phyloP scores from a whole-genome alignment of 2,888 invertebrate genomes.

The Nysson spinosus region DNA sequence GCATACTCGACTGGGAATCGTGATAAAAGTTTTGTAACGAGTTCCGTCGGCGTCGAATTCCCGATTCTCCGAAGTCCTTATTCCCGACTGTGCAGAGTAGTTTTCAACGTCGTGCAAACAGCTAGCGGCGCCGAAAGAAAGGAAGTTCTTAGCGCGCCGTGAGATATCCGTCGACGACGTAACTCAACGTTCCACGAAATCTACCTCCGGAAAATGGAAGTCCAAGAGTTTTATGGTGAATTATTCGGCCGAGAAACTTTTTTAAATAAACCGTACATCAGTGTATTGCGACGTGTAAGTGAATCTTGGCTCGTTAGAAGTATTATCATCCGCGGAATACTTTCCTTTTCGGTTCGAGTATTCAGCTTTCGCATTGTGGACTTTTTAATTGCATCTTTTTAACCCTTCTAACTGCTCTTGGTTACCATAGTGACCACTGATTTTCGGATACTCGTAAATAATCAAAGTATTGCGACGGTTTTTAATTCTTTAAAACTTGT shows the following conservation, averaged over 20 bases:
- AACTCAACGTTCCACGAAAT: slow-evolving; percentile 1
- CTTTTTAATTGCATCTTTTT: no score
- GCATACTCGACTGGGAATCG: slow-evolving; percentile 8
- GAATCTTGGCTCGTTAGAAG: no score
- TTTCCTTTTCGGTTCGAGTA: no score
- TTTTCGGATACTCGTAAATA: no score
- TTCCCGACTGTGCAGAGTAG: slow-evolving; percentile 10
- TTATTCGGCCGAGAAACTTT: slow-evolving; percentile 21
- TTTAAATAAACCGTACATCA: slow-evolving; percentile 14
- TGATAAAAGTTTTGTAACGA: slow-evolving; percentile 44
- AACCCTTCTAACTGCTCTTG: no score
- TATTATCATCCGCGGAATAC: no score
- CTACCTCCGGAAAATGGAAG: not conserved
- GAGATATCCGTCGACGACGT: not conserved
- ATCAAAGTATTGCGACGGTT: no score
- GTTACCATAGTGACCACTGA: no score
- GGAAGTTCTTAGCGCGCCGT: slow-evolving; percentile 26
- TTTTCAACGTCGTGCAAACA: slow-evolving; percentile 32
- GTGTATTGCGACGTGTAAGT: not conserved
- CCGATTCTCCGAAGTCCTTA: slow-evolving; percentile 22
- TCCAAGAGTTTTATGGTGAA: slow-evolving; percentile 24
- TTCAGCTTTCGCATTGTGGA: no score
- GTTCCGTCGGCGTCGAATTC: slow-evolving; percentile 38
- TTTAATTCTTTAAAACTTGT: no score
- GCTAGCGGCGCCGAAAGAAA: slow-evolving; percentile 19